Evolutionary conservation across 2,888 invertebrate species (phyloP).

Genomic region (Helleia helle): DNA sequence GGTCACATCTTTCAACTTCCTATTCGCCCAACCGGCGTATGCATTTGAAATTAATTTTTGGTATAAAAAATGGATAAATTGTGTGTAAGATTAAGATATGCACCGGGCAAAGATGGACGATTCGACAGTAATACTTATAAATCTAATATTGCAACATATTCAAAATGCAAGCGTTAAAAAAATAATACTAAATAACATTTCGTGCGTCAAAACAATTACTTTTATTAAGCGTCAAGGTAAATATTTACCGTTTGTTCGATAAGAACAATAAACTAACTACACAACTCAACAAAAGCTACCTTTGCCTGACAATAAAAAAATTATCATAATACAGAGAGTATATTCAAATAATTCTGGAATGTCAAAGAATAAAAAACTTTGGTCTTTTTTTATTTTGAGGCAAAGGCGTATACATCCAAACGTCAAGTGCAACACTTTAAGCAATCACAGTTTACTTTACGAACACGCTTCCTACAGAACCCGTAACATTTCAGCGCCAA

Average conservation of each 20-base stretch:
- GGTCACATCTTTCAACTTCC: too few relatives aligned
- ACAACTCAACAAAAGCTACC: constrained; percentile 1
- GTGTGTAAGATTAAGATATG: too few relatives aligned
- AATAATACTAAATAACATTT: constrained; percentile 20
- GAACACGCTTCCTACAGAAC: constrained; percentile 50
- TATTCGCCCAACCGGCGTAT: constrained; percentile 1
- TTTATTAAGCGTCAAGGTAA: constrained; percentile 24
- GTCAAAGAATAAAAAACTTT: background rate
- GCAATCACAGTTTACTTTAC: constrained; percentile 43
- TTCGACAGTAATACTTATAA: too few relatives aligned
- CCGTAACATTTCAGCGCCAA: constrained; percentile 58
- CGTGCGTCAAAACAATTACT: constrained; percentile 22
- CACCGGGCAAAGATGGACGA: too few relatives aligned
- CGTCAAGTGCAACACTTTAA: constrained; percentile 44
- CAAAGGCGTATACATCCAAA: constrained; percentile 15
- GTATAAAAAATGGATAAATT: background rate
- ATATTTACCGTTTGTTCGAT: constrained; percentile 30
- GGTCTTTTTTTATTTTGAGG: constrained; percentile 7
- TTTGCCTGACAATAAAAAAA: background rate
- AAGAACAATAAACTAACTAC: constrained; percentile 16
- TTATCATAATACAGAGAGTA: constrained; percentile 5
- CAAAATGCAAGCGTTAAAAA: constrained; percentile 23
- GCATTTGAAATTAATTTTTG: constrained; percentile 1
- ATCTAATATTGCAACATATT: constrained; percentile 18
- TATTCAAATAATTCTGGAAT: constrained; percentile 2